These are phyloP conservation scores for Corythornis cristatus DNA, from an alignment of 2,113 vertebrate genomes.

Conservation along the genomic window DNA sequence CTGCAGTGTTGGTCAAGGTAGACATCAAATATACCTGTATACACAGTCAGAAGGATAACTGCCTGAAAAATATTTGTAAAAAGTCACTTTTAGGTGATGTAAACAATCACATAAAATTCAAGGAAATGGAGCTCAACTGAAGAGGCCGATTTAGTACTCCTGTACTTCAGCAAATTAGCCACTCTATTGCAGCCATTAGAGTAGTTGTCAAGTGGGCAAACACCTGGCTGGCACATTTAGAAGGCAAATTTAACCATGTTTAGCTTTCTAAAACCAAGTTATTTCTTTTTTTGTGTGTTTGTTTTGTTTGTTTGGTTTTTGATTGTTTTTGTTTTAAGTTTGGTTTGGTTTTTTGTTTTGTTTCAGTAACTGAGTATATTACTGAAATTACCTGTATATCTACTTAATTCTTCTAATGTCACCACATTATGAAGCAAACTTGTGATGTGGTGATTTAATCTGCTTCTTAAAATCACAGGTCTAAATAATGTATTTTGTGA, in stretches of 20 bases:
- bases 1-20: neutral
- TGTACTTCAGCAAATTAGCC: conserved; percentile 12
- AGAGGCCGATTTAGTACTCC: neutral
- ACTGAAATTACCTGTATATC: rapidly evolving
- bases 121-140: neutral
- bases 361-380: neutral
- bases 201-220: conserved; percentile 31
- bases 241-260: neutral
- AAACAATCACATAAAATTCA: conserved; percentile 10
- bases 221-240: neutral
- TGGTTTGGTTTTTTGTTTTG: too few relatives aligned
- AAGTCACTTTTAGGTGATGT: neutral
- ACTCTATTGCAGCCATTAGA: neutral
- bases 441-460: neutral
- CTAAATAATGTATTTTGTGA: neutral
- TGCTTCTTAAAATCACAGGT: neutral
- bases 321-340: neutral
- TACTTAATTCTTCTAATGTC: neutral
- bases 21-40: too few relatives aligned
- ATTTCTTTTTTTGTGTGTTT: neutral
- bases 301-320: neutral
- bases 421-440: neutral
- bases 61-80: neutral
- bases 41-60: neutral
- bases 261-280: neutral